Conservation (phyloP, 2,888 invertebrate species). For the Saturnia pavonia region DNA sequence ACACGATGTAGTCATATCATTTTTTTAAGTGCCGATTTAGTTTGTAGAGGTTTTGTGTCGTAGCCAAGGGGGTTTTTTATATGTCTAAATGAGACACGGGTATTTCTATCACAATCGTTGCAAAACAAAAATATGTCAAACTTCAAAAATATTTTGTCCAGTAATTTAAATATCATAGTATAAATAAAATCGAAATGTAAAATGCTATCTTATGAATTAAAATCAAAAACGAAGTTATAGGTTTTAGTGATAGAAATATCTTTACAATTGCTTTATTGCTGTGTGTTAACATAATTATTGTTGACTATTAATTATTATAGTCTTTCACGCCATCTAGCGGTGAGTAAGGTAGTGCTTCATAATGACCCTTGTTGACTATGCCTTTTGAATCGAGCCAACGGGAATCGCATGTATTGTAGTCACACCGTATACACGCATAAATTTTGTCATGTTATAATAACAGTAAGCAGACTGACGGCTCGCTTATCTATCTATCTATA, state of each 20-base stretch:
- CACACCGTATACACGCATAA: not conserved
- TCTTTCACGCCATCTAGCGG: slow-evolving; percentile 33
- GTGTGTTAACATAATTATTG: slow-evolving; percentile 27
- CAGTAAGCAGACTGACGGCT: not conserved
- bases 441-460: not conserved
- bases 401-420: not conserved
- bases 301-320: not conserved
- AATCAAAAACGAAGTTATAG: not conserved
- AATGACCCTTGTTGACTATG: slow-evolving; percentile 15
- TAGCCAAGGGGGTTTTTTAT: slow-evolving; percentile 81
- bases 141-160: not conserved
- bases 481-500: too few species aligned
- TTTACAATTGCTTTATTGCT: slow-evolving; percentile 50
- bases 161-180: not conserved
- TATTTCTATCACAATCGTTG: slow-evolving; percentile 52
- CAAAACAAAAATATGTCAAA: not conserved
- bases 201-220: too few species aligned
- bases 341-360: slow-evolving; percentile 35
- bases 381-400: not conserved
- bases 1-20: slow-evolving; percentile 67
- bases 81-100: slow-evolving; percentile 59
- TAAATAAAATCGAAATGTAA: too few species aligned
- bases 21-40: slow-evolving; percentile 68
- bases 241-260: slow-evolving; percentile 47
- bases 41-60: slow-evolving; percentile 77